phyloP scores from a whole-genome alignment of 2,888 invertebrate genomes.

The Kryphioiulus occultus region DNA sequence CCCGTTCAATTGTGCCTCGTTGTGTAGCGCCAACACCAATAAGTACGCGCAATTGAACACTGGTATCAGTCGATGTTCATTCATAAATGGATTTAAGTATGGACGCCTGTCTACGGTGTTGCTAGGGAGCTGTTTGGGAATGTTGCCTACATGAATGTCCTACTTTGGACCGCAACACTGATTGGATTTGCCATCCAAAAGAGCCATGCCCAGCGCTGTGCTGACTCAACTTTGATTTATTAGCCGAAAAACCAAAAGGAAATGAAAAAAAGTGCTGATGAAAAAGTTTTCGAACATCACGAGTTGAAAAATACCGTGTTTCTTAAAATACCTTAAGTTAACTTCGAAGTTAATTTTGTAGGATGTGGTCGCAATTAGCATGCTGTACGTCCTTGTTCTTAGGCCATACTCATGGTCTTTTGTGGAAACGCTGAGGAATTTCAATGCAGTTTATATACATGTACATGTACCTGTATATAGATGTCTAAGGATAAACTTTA shows the following conservation, averaged over 20 bases:
- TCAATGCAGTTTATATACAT: too few relatives aligned
- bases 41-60: slow-evolving; percentile 16
- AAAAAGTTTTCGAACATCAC: too few relatives aligned
- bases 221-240: neutral
- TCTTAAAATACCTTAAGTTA: too few relatives aligned
- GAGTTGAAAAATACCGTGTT: too few relatives aligned
- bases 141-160: neutral
- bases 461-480: too few relatives aligned
- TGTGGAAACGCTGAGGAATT: too few relatives aligned
- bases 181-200: slow-evolving; percentile 16
- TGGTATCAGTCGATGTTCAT: slow-evolving; percentile 20
- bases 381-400: too few relatives aligned
- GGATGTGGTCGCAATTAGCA: too few relatives aligned
- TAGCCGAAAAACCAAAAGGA: neutral
- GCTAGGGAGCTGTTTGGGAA: slow-evolving; percentile 4
- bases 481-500: too few relatives aligned
- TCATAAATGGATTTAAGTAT: neutral
- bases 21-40: slow-evolving; percentile 1
- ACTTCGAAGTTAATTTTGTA: too few relatives aligned
- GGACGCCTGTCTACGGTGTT: neutral
- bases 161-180: neutral
- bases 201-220: slow-evolving; percentile 3
- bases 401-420: too few relatives aligned
- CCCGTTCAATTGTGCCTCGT: neutral
- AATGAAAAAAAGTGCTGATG: neutral